phyloP scores from a whole-genome alignment of 2,888 invertebrate species.

The Ennomos fuscantarius region DNA sequence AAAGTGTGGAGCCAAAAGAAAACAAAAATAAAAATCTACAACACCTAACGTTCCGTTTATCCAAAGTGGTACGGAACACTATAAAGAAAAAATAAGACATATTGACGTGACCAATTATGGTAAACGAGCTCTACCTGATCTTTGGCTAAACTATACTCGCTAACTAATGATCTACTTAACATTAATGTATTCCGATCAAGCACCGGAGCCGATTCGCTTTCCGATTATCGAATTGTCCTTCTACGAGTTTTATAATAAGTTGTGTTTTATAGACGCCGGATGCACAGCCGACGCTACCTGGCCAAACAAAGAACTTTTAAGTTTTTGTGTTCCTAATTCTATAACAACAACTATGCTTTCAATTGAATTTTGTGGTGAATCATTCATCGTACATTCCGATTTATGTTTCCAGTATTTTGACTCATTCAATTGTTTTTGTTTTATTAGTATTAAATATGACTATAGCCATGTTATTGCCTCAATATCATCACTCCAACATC shows the following conservation, averaged over 20 bases:
- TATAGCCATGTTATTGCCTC: too few species aligned
- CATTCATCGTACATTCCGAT: background rate
- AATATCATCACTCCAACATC: too few species aligned
- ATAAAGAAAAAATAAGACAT: too few species aligned
- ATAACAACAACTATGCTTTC: constrained; percentile 10
- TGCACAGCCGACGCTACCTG: constrained; percentile 29
- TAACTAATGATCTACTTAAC: constrained; percentile 25
- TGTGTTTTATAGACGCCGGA: constrained; percentile 30
- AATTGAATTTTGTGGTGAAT: constrained; percentile 11
- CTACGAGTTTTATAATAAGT: constrained; percentile 13
- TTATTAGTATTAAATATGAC: too few species aligned
- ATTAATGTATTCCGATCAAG: constrained; percentile 27
- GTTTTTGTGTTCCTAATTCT: constrained; percentile 7
- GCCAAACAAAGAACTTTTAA: constrained; percentile 32
- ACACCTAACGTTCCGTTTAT: too few species aligned
- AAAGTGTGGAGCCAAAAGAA: too few species aligned
- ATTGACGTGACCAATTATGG: constrained; percentile 5
- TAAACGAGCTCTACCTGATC: constrained; percentile 5
- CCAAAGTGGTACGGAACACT: too few species aligned
- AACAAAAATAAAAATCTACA: too few species aligned
- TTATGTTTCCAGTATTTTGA: constrained; percentile 3
- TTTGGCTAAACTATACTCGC: constrained; percentile 4
- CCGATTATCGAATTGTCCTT: constrained; percentile 27
- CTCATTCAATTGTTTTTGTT: background rate
- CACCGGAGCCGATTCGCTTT: constrained; percentile 19